phyloP scores from a whole-genome alignment of 1,140 invertebrate species.

The Macrobrachium nipponense region DNA sequence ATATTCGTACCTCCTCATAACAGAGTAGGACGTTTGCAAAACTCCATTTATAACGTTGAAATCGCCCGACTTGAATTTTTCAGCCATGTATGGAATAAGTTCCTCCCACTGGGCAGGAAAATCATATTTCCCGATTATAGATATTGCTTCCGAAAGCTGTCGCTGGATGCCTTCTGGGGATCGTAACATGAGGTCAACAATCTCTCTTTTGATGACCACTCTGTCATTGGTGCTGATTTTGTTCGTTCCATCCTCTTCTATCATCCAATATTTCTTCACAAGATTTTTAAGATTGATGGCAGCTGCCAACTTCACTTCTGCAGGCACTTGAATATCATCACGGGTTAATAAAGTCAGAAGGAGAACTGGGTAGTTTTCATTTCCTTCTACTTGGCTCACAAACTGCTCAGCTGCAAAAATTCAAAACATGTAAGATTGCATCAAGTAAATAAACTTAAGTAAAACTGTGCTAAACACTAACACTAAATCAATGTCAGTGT shows the following conservation, averaged over 20 bases:
- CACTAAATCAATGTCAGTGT: neutral
- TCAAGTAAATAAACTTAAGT: constrained; percentile 2
- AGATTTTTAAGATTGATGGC: constrained; percentile 97
- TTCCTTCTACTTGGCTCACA: constrained; percentile 88
- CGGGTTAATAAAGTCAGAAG: constrained; percentile 85
- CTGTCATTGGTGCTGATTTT: constrained; percentile 86
- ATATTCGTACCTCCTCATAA: constrained; percentile 95
- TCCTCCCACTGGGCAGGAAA: constrained; percentile 75
- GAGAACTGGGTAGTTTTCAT: constrained; percentile 90
- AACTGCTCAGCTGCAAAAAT: constrained; percentile 86
- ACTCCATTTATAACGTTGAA: constrained; percentile 96
- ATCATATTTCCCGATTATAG: constrained; percentile 84
- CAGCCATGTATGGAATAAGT: constrained; percentile 71
- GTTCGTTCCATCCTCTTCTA: constrained; percentile 83
- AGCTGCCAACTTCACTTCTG: constrained; percentile 83
- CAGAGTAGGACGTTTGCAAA: constrained; percentile 92
- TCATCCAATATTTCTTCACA: constrained; percentile 94
- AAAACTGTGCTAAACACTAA: neutral
- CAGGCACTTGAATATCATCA: constrained; percentile 76
- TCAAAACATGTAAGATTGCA: constrained; percentile 34
- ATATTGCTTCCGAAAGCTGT: constrained; percentile 95
- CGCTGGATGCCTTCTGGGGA: constrained; percentile 91
- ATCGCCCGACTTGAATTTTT: constrained; percentile 74
- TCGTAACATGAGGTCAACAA: constrained; percentile 92
- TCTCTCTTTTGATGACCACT: constrained; percentile 83